phyloP scores from a whole-genome alignment of 2,113 vertebrate genomes.

The Gymnogyps californianus region DNA sequence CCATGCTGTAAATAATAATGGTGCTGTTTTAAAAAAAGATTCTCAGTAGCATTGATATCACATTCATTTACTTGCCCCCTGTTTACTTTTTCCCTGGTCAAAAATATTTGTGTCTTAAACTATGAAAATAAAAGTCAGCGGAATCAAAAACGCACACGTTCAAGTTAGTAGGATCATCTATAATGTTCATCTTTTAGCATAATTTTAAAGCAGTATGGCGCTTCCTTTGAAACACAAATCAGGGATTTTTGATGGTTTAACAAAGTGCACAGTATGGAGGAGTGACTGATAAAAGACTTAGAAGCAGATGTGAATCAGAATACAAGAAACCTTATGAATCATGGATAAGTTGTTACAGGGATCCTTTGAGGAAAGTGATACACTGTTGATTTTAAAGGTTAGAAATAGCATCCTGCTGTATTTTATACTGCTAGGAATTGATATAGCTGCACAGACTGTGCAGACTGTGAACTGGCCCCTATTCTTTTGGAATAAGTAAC shows the following conservation, averaged over 20 bases:
- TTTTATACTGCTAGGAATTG: neutral
- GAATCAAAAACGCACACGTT: neutral
- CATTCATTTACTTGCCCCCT: neutral
- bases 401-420: neutral
- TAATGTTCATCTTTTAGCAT: neutral
- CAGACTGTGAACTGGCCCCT: neutral
- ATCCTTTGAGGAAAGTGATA: neutral
- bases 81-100: neutral
- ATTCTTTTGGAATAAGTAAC: neutral
- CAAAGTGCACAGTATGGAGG: neutral
- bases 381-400: conserved; percentile 6
- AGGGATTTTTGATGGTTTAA: conserved; percentile 5
- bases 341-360: neutral
- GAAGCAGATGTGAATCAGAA: conserved; percentile 33
- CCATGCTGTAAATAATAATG: neutral
- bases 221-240: conserved; percentile 48
- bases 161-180: neutral
- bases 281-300: conserved; percentile 13
- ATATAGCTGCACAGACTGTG: neutral
- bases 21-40: neutral
- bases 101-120: neutral
- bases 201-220: conserved; percentile 37
- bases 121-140: neutral
- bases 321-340: neutral
- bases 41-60: neutral